A percentile compares a stretch with the other conserved stretches of the same genome.
phyloP scores from a whole-genome alignment of 2,797 vertebrate species.

The Rhabdophis nuchalis region DNA sequence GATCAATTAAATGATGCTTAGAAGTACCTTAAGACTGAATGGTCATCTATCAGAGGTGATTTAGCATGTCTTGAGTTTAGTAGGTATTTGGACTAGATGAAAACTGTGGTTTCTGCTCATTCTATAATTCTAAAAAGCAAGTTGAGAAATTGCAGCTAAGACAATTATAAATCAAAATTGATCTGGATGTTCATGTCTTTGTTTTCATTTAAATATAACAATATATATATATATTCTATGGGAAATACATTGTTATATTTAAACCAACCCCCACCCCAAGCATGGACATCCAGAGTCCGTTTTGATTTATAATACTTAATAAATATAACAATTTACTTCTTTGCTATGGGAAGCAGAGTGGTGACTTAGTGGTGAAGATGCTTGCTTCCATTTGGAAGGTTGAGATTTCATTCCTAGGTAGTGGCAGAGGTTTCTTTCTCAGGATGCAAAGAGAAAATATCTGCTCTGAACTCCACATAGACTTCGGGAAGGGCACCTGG shows the following conservation, averaged over 20 bases:
- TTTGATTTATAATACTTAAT: neutral
- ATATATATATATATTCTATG: no score
- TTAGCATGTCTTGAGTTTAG: neutral
- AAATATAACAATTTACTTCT: neutral
- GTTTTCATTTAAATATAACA: neutral
- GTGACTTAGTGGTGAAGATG: neutral
- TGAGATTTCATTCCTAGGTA: neutral
- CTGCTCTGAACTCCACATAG: neutral
- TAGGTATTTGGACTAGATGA: neutral
- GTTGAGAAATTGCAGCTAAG: neutral
- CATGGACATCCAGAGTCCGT: neutral
- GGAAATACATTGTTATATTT: neutral
- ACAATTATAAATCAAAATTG: neutral
- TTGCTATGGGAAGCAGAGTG: neutral
- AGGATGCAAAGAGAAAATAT: neutral
- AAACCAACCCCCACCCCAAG: neutral
- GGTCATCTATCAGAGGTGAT: neutral
- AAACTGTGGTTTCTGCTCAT: neutral
- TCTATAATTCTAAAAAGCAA: neutral
- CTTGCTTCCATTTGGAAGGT: neutral
- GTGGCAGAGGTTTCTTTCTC: neutral
- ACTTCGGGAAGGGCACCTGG: neutral
- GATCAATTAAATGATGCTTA: neutral
- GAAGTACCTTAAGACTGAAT: neutral
- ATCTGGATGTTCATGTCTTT: neutral